Conservation (phyloP, 1,140 invertebrate species). For the Phortica variegata region DNA sequence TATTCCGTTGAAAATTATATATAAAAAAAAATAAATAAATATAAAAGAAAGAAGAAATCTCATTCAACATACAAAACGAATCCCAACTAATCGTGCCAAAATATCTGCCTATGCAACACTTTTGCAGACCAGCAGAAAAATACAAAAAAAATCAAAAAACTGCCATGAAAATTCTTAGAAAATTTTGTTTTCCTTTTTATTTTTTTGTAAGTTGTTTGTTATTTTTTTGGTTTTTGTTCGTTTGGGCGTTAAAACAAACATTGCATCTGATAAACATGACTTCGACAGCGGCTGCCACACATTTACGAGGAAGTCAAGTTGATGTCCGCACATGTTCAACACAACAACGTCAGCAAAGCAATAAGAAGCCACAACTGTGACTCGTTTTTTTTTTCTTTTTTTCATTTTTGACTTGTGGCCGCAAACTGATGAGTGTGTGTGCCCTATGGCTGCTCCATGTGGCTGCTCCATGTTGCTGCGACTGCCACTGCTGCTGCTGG, state of each 20-base stretch:
- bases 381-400: too few species aligned
- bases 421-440: background rate
- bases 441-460: background rate
- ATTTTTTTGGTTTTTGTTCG: conserved; percentile 33
- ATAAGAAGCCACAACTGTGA: too few species aligned
- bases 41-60: background rate
- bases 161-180: too few species aligned
- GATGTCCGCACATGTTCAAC: too few species aligned
- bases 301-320: conserved; percentile 49
- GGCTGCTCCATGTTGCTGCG: background rate
- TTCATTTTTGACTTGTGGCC: too few species aligned
- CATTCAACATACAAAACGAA: background rate
- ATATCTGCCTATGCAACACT: background rate
- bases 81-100: conserved; percentile 2
- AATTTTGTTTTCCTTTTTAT: background rate
- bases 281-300: conserved; percentile 8
- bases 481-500: background rate
- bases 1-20: background rate
- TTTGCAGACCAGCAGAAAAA: too few species aligned
- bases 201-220: too few species aligned
- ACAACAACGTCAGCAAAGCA: too few species aligned
- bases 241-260: conserved; percentile 38
- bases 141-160: too few species aligned
- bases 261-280: conserved; percentile 38
- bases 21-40: background rate